These are phyloP conservation scores for Parauchenoglanis punctatus DNA, from an alignment of 2,797 vertebrate genomes.

Conservation along the genomic window DNA sequence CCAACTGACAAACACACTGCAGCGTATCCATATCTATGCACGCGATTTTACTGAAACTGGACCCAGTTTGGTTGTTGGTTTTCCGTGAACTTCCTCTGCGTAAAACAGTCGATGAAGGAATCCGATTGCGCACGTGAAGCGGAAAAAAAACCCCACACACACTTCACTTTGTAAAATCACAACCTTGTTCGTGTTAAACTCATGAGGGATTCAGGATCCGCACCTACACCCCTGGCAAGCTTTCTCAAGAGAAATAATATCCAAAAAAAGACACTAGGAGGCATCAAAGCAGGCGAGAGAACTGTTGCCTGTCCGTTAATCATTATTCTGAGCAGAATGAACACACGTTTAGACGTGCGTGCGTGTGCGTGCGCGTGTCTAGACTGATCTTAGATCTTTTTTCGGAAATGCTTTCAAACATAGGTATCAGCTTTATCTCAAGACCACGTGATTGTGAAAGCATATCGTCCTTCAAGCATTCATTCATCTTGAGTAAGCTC, in stretches of 20 bases:
- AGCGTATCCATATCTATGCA: neutral
- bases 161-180: neutral
- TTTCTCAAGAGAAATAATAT: constrained; percentile 10
- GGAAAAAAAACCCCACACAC: too few species aligned
- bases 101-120: neutral
- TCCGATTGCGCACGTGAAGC: neutral
- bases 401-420: neutral
- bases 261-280: constrained; percentile 35
- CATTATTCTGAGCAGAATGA: constrained; percentile 1
- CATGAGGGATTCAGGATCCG: neutral
- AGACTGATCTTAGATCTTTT: neutral
- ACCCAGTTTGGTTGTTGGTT: neutral
- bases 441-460: neutral
- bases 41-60: neutral
- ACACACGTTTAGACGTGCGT: neutral
- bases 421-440: neutral
- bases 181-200: neutral
- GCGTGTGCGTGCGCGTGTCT: neutral
- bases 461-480: neutral
- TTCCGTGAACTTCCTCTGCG: neutral
- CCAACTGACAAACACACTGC: neutral
- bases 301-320: constrained; percentile 36
- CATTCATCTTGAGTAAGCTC: neutral
- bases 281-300: constrained; percentile 28
- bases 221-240: neutral